Evolutionary conservation across 2,888 invertebrate genomes (phyloP), one percentile per base, ranked within the genome.

Genomic region (Dione juno): DNA sequence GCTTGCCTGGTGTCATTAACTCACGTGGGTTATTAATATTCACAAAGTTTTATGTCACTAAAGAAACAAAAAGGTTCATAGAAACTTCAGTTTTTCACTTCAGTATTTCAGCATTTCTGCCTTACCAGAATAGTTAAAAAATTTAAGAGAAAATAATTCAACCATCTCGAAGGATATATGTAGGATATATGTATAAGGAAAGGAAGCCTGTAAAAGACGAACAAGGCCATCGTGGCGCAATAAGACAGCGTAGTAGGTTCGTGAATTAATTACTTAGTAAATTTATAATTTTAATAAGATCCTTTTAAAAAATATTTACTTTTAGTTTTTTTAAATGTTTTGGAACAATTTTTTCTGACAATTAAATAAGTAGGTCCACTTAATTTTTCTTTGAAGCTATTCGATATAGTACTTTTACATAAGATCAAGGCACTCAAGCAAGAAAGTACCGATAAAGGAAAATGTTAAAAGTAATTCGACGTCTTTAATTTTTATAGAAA

Each of bases 401-500:
- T 59, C 14, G 6, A 59, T 45, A 28, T 28, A 28, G 8, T 14
- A 43, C 9, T 45, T 28, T 61, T 28, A 61, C 10, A 21, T 28
- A 10, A 21, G 10, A 45, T 11, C 28, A 16, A 61, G 35, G n/a
- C 45, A 45, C 11, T 61, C 21, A 57, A 16, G 45, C 21, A 16
- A 61, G 8, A 35, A 43, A 45, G 35, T 16, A 11, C 28, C 28
- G 28, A 11, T 11, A 61, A 61, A 61, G 28, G 28, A 61, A 43
- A 61, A 61, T 45, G 28, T 45, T 45, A 61, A 43, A 61, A 61
- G 45, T 35, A 61, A 61, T 61, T 45, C 45, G 28, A 61, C n/a
- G 21, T 61, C 43, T 61, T 61, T 61, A 28, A 61, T 28, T 61
- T 61, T 61, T 43, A 61, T 61, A 45, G 28, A 61, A 61, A 45